These are phyloP conservation scores for Paraplagusia blochii DNA, from an alignment of 2,113 vertebrate genomes.

Conservation along the genomic window DNA sequence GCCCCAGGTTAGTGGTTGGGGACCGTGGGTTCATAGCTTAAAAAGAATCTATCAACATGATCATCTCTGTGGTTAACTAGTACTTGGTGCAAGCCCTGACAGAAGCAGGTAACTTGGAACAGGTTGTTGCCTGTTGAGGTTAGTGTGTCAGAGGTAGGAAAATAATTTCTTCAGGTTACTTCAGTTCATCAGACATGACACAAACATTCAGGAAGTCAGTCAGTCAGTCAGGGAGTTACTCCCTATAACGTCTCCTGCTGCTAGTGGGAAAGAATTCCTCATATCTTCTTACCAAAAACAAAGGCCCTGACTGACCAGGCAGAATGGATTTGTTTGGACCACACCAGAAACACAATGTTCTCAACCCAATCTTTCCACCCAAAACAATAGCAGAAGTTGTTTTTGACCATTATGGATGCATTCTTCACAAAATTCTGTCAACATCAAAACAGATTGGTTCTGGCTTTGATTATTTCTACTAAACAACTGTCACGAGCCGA, in stretches of 20 bases:
- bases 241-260: conserved; percentile 29
- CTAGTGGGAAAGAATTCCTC: conserved; percentile 39
- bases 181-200: conserved; percentile 32
- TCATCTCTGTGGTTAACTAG: too few relatives aligned
- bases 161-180: conserved; percentile 34
- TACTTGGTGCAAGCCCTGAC: neutral
- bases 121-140: conserved; percentile 13
- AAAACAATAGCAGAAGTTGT: conserved; percentile 31
- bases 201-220: too few relatives aligned
- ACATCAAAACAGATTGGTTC: too few relatives aligned
- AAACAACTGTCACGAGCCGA: too few relatives aligned
- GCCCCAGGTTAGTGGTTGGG: too few relatives aligned
- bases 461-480: too few relatives aligned
- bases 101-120: conserved; percentile 12
- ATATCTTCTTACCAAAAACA: conserved; percentile 53
- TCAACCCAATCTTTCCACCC: conserved; percentile 15
- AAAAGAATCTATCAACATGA: too few relatives aligned
- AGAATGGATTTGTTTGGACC: conserved; percentile 35
- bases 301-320: conserved; percentile 12
- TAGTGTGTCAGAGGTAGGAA: conserved; percentile 22
- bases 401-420: conserved; percentile 10
- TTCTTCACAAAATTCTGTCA: neutral
- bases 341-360: conserved; percentile 32
- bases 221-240: conserved; percentile 31
- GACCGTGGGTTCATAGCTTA: too few relatives aligned